A percentile compares a stretch with the other conserved stretches of the same genome.
Conservation (phyloP, 1,140 invertebrate genomes). For the Oncopeltus fasciatus region DNA sequence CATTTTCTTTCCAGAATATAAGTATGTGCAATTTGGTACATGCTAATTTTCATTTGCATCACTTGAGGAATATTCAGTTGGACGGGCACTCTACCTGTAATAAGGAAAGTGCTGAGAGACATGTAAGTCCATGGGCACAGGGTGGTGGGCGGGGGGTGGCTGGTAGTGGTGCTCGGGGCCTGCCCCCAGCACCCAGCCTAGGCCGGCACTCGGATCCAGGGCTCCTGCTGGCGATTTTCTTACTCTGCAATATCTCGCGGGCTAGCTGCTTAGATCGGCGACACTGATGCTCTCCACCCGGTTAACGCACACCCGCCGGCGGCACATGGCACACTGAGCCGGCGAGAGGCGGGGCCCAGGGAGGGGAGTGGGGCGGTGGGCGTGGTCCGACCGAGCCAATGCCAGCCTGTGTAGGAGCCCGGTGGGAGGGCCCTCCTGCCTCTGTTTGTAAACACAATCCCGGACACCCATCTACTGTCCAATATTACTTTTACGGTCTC, state of each 20-base stretch:
- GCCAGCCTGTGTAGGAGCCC: too few species aligned
- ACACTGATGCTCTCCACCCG: too few species aligned
- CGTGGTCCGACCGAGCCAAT: background rate
- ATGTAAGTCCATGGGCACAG: conserved; percentile 70
- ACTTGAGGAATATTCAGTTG: too few species aligned
- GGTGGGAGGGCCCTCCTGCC: background rate
- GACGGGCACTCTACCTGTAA: conserved; percentile 76
- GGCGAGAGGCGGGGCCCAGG: background rate
- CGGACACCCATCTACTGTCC: background rate
- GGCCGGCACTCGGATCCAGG: background rate
- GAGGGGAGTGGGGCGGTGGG: background rate
- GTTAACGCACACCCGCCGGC: background rate
- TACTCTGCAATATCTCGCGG: too few species aligned
- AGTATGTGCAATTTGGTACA: too few species aligned
- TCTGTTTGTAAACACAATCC: conserved; percentile 5
- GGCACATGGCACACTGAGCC: conserved; percentile 2
- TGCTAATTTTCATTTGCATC: too few species aligned
- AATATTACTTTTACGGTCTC: background rate
- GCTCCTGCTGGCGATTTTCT: background rate
- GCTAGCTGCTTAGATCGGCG: too few species aligned
- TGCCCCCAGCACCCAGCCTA: conserved; percentile 17
- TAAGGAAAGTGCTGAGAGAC: conserved; percentile 75
- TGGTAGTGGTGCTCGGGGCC: conserved; percentile 6
- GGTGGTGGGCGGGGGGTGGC: conserved; percentile 34
- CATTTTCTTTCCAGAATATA: too few species aligned